phyloP scores from a whole-genome alignment of 2,888 invertebrate species.

The Amphipyra berbera region DNA sequence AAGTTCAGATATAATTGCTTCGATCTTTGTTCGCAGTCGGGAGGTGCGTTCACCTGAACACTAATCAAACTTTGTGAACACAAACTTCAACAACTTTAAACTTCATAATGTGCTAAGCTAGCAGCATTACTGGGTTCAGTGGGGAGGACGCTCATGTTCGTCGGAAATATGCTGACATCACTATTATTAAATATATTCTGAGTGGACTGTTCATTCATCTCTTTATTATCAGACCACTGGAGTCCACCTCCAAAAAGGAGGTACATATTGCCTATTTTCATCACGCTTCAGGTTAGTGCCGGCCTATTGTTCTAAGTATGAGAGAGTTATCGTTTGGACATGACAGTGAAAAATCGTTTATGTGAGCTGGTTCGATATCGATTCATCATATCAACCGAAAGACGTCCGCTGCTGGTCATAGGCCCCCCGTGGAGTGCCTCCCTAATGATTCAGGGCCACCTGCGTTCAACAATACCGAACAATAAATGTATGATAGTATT shows the following conservation, averaged over 20 bases:
- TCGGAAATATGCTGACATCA: no score
- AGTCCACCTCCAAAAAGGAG: background rate
- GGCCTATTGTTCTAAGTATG: no score
- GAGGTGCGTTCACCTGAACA: constrained; percentile 16
- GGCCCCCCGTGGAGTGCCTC: no score
- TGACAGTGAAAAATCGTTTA: background rate
- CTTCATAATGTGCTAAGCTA: background rate
- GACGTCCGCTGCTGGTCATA: background rate
- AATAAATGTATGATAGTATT: no score
- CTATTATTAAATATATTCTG: no score
- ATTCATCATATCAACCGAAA: background rate
- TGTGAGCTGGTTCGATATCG: background rate
- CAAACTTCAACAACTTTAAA: constrained; percentile 3
- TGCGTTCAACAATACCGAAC: no score
- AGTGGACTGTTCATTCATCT: no score
- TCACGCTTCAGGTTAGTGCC: background rate
- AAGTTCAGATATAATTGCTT: constrained; percentile 24
- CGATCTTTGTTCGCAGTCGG: constrained; percentile 13
- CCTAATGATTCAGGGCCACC: no score
- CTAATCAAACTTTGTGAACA: constrained; percentile 12
- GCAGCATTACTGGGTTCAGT: no score
- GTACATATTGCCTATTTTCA: background rate
- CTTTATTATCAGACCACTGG: no score
- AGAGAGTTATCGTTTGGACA: no score
- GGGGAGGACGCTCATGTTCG: no score